phyloP scores from a whole-genome alignment of 2,113 vertebrate genomes.

The Megaceryle torquata region DNA sequence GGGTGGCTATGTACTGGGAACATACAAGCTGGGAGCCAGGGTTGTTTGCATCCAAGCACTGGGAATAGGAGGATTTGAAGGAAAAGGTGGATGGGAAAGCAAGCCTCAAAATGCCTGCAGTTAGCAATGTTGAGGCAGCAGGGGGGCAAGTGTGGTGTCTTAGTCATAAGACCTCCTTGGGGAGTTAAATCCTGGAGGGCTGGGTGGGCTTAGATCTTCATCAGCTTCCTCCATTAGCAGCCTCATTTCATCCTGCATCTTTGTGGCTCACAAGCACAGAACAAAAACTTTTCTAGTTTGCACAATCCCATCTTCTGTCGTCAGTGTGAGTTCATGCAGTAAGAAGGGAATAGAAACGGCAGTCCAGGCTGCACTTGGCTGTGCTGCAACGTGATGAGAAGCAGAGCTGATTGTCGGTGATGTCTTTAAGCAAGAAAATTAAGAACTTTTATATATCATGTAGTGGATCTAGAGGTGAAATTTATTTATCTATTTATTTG shows the following conservation, averaged over 20 bases:
- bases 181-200: not conserved
- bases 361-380: rapidly evolving
- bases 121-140: not conserved
- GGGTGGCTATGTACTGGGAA: rapidly evolving
- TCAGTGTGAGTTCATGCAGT: not conserved
- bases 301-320: not conserved
- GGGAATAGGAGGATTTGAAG: not conserved
- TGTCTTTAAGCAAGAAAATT: not conserved
- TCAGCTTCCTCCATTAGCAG: not conserved
- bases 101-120: not conserved
- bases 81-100: not conserved
- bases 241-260: not conserved
- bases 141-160: rapidly evolving
- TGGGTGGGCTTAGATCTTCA: not conserved
- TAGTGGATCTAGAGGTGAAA: not conserved
- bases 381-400: not conserved
- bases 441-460: not conserved
- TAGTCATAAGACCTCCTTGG: not conserved
- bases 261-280: not conserved
- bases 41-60: not conserved
- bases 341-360: not conserved
- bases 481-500: too few relatives aligned
- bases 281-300: not conserved
- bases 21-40: not conserved
- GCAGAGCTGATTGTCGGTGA: not conserved